Base-by-base conservation (phyloP, 1,140 invertebrate genomes). In the Cyphomyrmex costatus region DNA sequence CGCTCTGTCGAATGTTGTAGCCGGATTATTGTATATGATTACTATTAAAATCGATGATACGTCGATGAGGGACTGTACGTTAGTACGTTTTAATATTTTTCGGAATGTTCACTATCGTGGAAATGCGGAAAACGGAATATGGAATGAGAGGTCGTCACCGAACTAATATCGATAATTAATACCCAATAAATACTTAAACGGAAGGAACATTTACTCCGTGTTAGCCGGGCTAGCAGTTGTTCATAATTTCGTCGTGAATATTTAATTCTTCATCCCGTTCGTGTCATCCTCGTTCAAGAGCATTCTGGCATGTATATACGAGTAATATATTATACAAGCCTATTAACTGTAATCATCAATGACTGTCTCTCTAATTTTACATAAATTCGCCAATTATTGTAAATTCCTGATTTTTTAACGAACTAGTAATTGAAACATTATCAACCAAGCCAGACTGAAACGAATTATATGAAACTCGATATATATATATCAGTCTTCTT, bases 121-220 rank as follows among this genome's bases (percentile, higher is more conserved):
- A 24, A 68, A 70, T 24, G 30, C 14, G 63, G 21, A 68, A 83
- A 83, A 83, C 68, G n/a, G 79, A 83, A 83, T 83, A 61, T 42
- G 68, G 27, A 49, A 83, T 74, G 79, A 83, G 53, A 53, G 63
- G 46, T 60, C 53, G 36, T 83, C 66, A 70, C 16, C 46, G 53
- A 83, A 82, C 79, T 82, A 82, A 83, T 68, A 88, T 73, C 58
- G 82, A 79, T 58, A 73, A 83, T 88, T 74, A 88, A 88, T 80
- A 86, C 46, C 51, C 83, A 74, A 85, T 79, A 61, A 86, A 80
- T 60, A 80, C 33, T 73, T 63, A 86, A 88, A 61, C 19, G 74
- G 71, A 60, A 83, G 79, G 60, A 74, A 73, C 56, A 60, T 74
- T 74, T 71, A 74, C 14, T 46, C 68, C 36, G 42, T 8, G 30